These are phyloP conservation scores for Dipodomys stephensi DNA, from an alignment of 2,113 vertebrate genomes.

Conservation along the genomic window DNA sequence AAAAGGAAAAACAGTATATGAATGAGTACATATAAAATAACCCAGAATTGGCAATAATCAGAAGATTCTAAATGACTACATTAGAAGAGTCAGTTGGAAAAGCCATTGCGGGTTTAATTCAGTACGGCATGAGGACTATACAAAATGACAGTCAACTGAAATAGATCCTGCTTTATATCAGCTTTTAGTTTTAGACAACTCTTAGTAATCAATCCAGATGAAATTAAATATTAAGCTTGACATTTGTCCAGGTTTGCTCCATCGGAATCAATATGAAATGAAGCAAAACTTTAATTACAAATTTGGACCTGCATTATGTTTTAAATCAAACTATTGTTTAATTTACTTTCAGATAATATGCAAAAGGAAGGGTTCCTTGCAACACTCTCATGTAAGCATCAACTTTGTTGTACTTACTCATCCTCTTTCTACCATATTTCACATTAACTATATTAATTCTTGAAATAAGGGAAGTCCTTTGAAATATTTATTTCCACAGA, in stretches of 20 bases:
- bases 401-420: neutral
- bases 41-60: constrained; percentile 22
- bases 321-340: neutral
- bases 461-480: neutral
- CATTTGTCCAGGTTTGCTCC: neutral
- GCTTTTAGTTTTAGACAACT: constrained; percentile 13
- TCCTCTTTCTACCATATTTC: neutral
- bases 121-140: neutral
- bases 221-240: neutral
- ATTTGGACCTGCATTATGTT: neutral
- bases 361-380: neutral
- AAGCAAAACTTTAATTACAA: neutral
- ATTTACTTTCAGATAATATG: neutral
- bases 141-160: constrained; percentile 43
- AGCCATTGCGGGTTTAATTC: constrained; percentile 3
- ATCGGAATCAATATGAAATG: neutral
- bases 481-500: neutral
- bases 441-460: neutral
- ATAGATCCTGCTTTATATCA: neutral
- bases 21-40: neutral
- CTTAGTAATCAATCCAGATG: neutral
- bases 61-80: neutral
- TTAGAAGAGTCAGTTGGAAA: neutral
- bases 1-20: neutral
- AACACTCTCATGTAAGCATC: neutral